Evolutionary conservation across 2,888 invertebrate species (phyloP), one percentile per base, ranked within the genome.

Genomic region (Chloroclysta siterata): DNA sequence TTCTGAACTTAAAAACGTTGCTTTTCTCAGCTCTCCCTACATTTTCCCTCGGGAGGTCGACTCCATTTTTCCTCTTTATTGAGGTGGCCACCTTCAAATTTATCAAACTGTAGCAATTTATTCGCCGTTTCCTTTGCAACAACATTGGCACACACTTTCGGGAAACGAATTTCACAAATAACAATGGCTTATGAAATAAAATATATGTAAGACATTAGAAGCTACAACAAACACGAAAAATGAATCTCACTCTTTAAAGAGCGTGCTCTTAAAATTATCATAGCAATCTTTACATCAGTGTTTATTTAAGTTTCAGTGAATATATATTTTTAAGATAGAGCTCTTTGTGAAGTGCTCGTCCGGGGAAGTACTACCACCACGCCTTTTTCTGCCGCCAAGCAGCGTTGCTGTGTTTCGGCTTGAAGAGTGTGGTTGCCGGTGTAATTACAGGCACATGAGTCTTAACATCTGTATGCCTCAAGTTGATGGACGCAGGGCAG

Each of bases 31-130:
- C 53, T 33, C 53, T 60, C 52, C 56, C 55, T 39, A 54, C 63
- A 47, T 53, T 53, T 62, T 46, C 50, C 60, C 58, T 66, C 65
- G 55, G 22, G 66, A 60, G 64, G 63, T 28, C 7, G 33, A 42
- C 50, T 61, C 60, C 62, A 70, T 66, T 72, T 68, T 64, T 63
- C 59, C 53, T 66, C 58, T 67, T 70, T 63, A 61, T 62, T 53
- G 63, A 59, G 56, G 53, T 28, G 48, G 60, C 53, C 60, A 44
- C 65, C 59, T 62, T 57, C 33, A 28, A 71, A 70, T 72, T 71
- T 71, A 70, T 73, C 71, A 73, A 73, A 70, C 62, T 69, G 55
- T 52, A 44, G 57, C 58, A 66, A 70, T 72, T 75, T 68, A 66
- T 65, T 61, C 65, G 64, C 53, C 59, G 66, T 68, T 63, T 60